Conservation (phyloP, 2,113 vertebrate genomes). For the Seriola quinqueradiata region DNA sequence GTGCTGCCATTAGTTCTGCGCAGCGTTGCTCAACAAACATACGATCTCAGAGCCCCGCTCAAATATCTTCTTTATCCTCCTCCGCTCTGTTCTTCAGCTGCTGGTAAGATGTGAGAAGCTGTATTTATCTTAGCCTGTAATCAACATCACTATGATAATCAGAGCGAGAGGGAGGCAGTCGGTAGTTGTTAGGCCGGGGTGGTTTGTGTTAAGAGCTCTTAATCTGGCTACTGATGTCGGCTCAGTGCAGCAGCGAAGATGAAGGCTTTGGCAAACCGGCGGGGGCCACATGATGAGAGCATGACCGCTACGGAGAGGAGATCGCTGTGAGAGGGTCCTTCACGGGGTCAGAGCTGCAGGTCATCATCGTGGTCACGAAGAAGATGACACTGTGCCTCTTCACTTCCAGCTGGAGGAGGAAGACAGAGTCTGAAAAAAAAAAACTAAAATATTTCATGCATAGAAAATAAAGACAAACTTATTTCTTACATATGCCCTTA, state of each 20-base stretch:
- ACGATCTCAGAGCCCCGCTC: neutral
- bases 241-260: conserved; percentile 36
- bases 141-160: conserved; percentile 35
- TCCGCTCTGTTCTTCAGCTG: conserved; percentile 8
- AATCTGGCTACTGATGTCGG: conserved; percentile 44
- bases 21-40: neutral
- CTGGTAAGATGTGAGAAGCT: conserved; percentile 27
- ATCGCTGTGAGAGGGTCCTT: conserved; percentile 2
- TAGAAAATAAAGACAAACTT: neutral
- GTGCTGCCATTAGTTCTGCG: neutral
- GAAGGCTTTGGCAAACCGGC: conserved; percentile 57
- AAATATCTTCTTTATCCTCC: neutral
- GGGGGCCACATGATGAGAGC: conserved; percentile 51
- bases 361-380: neutral
- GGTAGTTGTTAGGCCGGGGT: conserved; percentile 25
- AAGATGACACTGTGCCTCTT: neutral
- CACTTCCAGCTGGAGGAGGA: neutral
- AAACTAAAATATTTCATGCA: neutral
- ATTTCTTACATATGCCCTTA: neutral
- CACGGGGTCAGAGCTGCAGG: conserved; percentile 16
- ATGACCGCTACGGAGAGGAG: conserved; percentile 41
- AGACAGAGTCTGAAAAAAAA: neutral
- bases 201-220: conserved; percentile 18
- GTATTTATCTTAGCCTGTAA: conserved; percentile 50
- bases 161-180: conserved; percentile 10